Base-by-base conservation (phyloP, 2,888 invertebrate genomes). In the Diarsia rubi region DNA sequence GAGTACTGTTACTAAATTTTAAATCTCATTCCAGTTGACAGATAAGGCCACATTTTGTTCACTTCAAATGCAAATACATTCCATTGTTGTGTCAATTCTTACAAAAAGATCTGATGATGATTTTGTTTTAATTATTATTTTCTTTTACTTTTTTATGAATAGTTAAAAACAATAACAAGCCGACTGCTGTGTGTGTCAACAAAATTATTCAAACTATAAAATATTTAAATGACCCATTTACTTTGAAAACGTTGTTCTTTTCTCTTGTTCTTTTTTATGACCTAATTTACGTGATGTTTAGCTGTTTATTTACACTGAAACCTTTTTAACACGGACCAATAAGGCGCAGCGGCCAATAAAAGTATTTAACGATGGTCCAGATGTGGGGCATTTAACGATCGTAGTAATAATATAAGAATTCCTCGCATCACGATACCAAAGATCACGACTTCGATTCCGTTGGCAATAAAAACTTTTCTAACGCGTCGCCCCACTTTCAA, bases 361-460 rank as follows among this genome's bases (percentile, higher is more conserved):
- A 84, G 19, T 54, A 69, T 84, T 86, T 86, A 84, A 88, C 71
- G 84, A 83, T 73, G 73, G 72, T 59, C 80, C 75, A 83, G 78
- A 87, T 87, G 79, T 86, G 73, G 85, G 69, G 78, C 79, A 74
- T 86, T 86, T 86, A 83, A 84, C 75, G 83, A 84, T 73, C 71
- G 78, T 80, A 86, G 81, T 78, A 79, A 86, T 78, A 82, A 86
- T 79, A 82, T 79, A 86, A 83, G 81, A 81, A 86, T 86, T 80
- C 81, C 73, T 82, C 77, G 69, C 83, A 82, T 87, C 83, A 86
- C 79, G 83, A 81, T 75, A 81, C 81, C 73, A 79, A 83, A 83
- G 77, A 84, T 83, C 88, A 88, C 88, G 85, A 83, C 82, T 90
- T 82, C 72, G 86, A 89, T 88, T 88, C 83, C 75, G 69, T 78